Conservation (phyloP, 2,113 vertebrate species). For the Atrichornis clamosus region DNA sequence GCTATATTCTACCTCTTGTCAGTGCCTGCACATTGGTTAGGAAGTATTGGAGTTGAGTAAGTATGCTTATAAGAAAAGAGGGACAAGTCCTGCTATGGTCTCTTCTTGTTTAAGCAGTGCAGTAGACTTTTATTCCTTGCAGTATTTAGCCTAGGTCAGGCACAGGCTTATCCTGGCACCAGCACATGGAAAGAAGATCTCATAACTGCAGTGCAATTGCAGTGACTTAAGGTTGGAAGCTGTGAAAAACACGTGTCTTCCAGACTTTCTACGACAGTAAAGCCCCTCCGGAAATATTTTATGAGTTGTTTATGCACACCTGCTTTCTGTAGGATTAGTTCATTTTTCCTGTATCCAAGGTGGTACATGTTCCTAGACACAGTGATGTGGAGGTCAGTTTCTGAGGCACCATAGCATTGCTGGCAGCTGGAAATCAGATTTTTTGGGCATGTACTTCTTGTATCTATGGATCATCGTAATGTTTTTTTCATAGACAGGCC, state of each 20-base stretch:
- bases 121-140: neutral
- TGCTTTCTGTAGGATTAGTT: neutral
- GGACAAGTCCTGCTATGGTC: neutral
- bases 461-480: neutral
- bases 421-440: neutral
- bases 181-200: neutral
- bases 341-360: rapidly evolving
- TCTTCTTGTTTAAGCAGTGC: neutral
- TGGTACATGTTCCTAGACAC: neutral
- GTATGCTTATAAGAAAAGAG: neutral
- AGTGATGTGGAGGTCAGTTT: neutral
- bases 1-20: neutral
- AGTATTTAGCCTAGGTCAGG: neutral
- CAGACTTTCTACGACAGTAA: neutral
- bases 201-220: neutral
- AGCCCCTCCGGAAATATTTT: neutral
- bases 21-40: neutral
- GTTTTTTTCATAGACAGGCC: neutral
- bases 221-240: neutral
- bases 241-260: neutral
- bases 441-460: neutral
- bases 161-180: neutral
- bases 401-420: neutral
- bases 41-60: neutral
- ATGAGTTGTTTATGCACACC: neutral